phyloP scores from a whole-genome alignment of 2,797 vertebrate species.

The Petrocephalus sullivani region DNA sequence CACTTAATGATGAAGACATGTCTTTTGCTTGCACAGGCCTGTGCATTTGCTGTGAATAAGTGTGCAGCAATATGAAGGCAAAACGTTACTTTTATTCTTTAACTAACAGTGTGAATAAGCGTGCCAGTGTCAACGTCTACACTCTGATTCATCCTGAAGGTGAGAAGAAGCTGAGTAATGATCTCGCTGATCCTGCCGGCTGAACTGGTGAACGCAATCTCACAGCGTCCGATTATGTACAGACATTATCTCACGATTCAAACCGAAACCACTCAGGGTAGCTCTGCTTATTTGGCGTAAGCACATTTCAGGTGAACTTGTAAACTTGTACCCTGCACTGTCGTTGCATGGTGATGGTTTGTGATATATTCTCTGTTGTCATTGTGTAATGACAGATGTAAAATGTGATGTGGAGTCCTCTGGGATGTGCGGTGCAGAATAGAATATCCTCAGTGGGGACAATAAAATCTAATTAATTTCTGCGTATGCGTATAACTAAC shows the following conservation, averaged over 20 bases:
- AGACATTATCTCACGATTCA: not conserved
- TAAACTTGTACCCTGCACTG: not conserved
- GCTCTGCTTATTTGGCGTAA: not conserved
- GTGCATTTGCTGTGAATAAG: not conserved
- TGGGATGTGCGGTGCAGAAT: not conserved
- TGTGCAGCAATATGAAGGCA: not conserved
- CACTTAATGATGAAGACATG: not conserved
- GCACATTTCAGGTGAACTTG: not conserved
- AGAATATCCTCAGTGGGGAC: not conserved
- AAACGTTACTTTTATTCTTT: not conserved
- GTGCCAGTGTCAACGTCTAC: not conserved
- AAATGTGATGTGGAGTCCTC: not conserved
- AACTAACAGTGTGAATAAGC: not conserved
- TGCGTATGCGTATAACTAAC: not conserved
- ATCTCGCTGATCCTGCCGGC: not conserved
- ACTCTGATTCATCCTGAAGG: not conserved
- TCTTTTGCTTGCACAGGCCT: not conserved
- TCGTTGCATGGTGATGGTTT: not conserved
- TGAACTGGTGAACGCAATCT: not conserved
- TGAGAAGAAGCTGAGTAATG: not conserved
- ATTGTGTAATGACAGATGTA: not conserved
- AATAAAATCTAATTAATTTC: not conserved
- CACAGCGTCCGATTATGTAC: not conserved
- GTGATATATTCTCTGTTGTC: not conserved
- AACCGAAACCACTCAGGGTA: not conserved